phyloP scores from a whole-genome alignment of 1,140 invertebrate species.

The Tetragnatha versicolor region DNA sequence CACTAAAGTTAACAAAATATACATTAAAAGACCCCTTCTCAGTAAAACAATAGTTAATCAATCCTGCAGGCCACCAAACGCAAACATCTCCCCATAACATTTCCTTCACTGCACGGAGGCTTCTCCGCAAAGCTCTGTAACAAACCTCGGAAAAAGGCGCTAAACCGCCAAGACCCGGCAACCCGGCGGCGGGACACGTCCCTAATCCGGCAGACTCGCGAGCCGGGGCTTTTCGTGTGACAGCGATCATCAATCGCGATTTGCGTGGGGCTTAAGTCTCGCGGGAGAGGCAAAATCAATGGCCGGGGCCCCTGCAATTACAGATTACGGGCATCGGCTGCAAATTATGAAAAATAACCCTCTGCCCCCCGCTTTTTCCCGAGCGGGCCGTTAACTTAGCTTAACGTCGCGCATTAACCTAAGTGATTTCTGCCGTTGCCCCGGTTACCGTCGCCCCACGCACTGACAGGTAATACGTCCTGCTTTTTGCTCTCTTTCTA shows the following conservation, averaged over 20 bases:
- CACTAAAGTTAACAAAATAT: too few relatives aligned
- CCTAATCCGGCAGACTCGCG: slow-evolving; percentile 39
- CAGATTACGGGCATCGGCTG: slow-evolving; percentile 49
- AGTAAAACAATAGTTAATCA: too few relatives aligned
- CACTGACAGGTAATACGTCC: slow-evolving; percentile 51
- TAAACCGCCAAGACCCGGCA: background rate
- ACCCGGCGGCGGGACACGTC: background rate
- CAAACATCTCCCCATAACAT: too few relatives aligned
- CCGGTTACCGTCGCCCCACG: slow-evolving; percentile 32
- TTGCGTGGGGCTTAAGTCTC: slow-evolving; percentile 48
- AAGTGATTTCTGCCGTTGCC: slow-evolving; percentile 56
- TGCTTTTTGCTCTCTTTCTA: background rate
- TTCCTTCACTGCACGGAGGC: too few relatives aligned
- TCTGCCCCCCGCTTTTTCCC: slow-evolving; percentile 34
- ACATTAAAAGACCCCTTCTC: too few relatives aligned
- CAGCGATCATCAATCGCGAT: slow-evolving; percentile 55
- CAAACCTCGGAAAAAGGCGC: background rate
- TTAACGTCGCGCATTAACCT: slow-evolving; percentile 50
- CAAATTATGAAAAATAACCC: slow-evolving; percentile 57
- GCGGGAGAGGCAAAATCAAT: slow-evolving; percentile 36
- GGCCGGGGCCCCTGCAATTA: slow-evolving; percentile 30
- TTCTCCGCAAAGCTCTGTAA: too few relatives aligned
- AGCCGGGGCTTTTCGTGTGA: slow-evolving; percentile 43
- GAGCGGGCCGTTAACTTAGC: slow-evolving; percentile 44
- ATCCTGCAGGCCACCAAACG: too few relatives aligned